These are phyloP conservation scores for Sinocyclocheilus anophthalmus DNA, from an alignment of 2,113 vertebrate genomes.

Conservation along the genomic window DNA sequence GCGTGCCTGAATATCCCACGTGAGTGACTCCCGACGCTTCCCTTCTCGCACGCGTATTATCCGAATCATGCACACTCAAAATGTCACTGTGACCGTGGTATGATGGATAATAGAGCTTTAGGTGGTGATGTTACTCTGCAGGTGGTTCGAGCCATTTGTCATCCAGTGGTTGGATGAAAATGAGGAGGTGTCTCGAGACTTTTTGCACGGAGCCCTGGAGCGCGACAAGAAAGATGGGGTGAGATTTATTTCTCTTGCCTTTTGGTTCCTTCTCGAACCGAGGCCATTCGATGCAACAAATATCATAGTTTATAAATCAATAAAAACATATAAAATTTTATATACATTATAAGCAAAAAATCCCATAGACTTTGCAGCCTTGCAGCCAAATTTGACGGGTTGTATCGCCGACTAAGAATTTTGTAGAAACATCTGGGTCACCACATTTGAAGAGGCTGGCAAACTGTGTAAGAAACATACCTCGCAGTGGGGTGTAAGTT, in stretches of 20 bases:
- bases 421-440: no score
- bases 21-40: slow-evolving; percentile 73
- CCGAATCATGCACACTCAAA: neutral
- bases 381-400: no score
- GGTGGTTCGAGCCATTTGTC: slow-evolving; percentile 98
- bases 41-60: neutral
- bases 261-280: slow-evolving; percentile 1
- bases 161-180: slow-evolving; percentile 99
- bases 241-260: slow-evolving; percentile 53
- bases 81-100: neutral
- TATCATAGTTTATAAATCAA: neutral
- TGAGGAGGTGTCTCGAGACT: slow-evolving; percentile 96
- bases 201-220: slow-evolving; percentile 93
- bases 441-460: no score
- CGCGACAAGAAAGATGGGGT: slow-evolving; percentile 99
- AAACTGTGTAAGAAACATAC: no score
- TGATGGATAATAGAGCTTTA: slow-evolving; percentile 8
- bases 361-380: no score
- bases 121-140: slow-evolving; percentile 61
- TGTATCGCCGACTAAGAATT: no score
- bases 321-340: neutral
- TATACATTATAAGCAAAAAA: no score
- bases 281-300: neutral
- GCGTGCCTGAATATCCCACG: slow-evolving; percentile 95
- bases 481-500: no score